Evolutionary conservation across 2,113 vertebrate genomes (phyloP), one percentile per base, ranked within the genome.

Genomic region (Leucoraja erinaceus): DNA sequence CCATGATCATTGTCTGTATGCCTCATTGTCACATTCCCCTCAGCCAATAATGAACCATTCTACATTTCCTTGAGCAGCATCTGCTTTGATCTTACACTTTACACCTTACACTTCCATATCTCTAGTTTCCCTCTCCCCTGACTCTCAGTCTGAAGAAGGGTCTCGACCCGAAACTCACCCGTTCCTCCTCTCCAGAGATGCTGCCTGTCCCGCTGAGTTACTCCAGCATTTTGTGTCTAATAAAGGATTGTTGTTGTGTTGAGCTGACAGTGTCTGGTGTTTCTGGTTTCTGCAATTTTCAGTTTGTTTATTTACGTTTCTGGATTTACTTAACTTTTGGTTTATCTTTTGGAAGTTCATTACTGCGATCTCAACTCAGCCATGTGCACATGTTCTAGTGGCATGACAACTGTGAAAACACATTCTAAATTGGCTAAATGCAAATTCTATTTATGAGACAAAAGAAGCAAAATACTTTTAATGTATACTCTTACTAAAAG

Each of bases 351-450:
- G n/a, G 59, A 63, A 88, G 83, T n/a, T 63, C 5, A 14, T 88
- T 88, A 12, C 28, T 6, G 38, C 83, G 5, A 61, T 31, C 28
- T 86, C 28, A 63, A 33, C 59, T 88, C 83, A 63, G 61, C 28
- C 83, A 88, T 63, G 56, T 66, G 14, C 59, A 33, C 83, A 88
- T 14, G 12, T n/a, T 88, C 59, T n/a, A 66, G 11, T 63, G n/a
- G 28, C 83, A 61, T n/a, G 12, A 56, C 83, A 86, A 86, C 83
- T 6, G 63, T 25, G 28, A 63, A n/a, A 66, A 63, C 14, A 4
- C 56, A 88, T 88, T 61, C 83, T 66, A 63, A 86, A 47, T 86
- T 86, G 83, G 59, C 61, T 28, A 86, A 63, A 83, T 83, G 54
- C 22, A 83, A 25, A 25, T 20, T 11, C 79, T 83, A 20, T 83